Conservation (phyloP, 2,797 vertebrate species). For the Acrocephalus scirpaceus region DNA sequence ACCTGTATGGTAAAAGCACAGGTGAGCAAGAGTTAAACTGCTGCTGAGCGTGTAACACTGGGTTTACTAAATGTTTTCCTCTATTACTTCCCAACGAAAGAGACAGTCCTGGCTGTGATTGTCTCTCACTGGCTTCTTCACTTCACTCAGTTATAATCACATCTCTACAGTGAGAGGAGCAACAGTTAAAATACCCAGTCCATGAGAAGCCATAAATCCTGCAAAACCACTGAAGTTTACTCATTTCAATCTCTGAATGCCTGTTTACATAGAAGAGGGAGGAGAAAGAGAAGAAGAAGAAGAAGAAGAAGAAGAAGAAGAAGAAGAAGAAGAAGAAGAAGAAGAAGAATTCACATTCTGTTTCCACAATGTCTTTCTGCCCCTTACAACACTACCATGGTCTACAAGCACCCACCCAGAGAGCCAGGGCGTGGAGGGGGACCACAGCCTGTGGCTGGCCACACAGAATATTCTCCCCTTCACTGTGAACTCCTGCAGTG, state of each 20-base stretch:
- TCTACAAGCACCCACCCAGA: neutral
- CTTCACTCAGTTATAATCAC: neutral
- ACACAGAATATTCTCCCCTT: neutral
- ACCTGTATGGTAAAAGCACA: neutral
- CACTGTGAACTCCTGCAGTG: neutral
- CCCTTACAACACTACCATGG: neutral
- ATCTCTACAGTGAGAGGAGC: neutral
- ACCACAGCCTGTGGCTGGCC: neutral
- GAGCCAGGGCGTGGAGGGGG: accelerated
- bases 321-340: neutral
- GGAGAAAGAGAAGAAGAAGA: neutral
- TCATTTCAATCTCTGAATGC: neutral
- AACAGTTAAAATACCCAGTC: neutral
- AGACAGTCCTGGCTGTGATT: neutral
- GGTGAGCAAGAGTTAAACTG: neutral
- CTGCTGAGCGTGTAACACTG: neutral
- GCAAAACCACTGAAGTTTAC: neutral
- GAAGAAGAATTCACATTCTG: neutral
- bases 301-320: too few relatives aligned
- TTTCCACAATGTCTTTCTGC: neutral
- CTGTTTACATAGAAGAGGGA: neutral
- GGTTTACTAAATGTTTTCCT: neutral
- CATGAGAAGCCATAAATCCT: neutral
- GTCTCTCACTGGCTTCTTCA: neutral
- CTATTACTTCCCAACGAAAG: neutral